Conservation (phyloP, 2,113 vertebrate species). For the Ginglymostoma cirratum region DNA sequence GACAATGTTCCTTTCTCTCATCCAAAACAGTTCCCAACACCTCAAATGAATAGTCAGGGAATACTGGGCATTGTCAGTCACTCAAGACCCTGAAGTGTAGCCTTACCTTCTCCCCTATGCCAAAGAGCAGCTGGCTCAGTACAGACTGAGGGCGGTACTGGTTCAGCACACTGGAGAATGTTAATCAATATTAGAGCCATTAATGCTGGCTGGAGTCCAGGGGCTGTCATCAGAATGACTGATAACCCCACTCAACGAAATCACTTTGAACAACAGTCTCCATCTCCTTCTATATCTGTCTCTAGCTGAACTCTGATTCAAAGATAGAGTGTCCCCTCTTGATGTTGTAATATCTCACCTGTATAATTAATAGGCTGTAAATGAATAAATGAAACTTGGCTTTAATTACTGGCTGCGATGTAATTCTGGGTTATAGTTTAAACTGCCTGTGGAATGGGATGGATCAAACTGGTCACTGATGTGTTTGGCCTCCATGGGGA, state of each 20-base stretch:
- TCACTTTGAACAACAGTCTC: background rate
- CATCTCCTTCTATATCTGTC: background rate
- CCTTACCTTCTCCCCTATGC: background rate
- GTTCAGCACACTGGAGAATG: too few species aligned
- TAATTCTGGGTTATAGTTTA: background rate
- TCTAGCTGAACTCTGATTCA: background rate
- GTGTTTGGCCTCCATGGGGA: background rate
- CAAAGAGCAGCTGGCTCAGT: background rate
- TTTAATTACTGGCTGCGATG: background rate
- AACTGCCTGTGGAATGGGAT: background rate
- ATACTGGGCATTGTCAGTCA: background rate
- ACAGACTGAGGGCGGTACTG: background rate
- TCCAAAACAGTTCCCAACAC: background rate
- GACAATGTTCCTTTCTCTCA: background rate
- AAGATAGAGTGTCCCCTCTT: background rate
- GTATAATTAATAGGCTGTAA: background rate
- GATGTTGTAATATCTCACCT: background rate
- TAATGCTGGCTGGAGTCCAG: background rate
- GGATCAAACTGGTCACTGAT: background rate
- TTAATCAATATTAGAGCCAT: background rate
- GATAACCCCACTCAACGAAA: conserved; percentile 13
- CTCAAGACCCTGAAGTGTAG: background rate
- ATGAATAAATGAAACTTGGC: background rate
- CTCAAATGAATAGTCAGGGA: background rate
- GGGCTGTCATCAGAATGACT: background rate